These are phyloP conservation scores for Rhodeus uyekii DNA, from an alignment of 2,797 vertebrate species.

Conservation along the genomic window DNA sequence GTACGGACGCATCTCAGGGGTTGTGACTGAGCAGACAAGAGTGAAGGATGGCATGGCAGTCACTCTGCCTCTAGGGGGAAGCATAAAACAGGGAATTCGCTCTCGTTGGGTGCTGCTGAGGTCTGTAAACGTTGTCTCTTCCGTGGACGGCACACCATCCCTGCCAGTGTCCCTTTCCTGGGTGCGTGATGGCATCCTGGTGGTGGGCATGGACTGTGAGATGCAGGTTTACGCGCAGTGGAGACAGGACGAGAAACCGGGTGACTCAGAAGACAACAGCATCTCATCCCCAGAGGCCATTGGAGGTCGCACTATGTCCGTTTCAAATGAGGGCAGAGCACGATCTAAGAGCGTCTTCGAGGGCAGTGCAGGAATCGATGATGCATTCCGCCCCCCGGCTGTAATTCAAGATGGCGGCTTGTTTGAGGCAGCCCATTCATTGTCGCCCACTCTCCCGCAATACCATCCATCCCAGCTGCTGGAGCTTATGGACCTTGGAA, in stretches of 20 bases:
- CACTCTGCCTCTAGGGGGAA: conserved; percentile 95
- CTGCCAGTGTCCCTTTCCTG: conserved; percentile 96
- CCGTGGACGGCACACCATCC: conserved; percentile 94
- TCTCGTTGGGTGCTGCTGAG: conserved; percentile 96
- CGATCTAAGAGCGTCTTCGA: conserved; percentile 88
- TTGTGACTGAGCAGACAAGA: conserved; percentile 90
- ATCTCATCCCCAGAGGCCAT: conserved; percentile 75
- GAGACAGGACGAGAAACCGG: conserved; percentile 88
- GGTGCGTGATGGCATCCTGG: conserved; percentile 96
- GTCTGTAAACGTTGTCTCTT: conserved; percentile 91
- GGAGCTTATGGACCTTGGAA: conserved; percentile 97
- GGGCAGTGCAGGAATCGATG: conserved; percentile 82
- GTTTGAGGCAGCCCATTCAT: conserved; percentile 95
- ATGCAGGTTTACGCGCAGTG: conserved; percentile 99
- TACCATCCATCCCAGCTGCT: conserved; percentile 97
- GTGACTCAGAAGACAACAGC: conserved; percentile 77
- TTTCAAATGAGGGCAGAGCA: conserved; percentile 74
- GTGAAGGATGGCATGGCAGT: conserved; percentile 95
- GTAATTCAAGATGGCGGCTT: conserved; percentile 95
- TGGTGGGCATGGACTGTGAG: conserved; percentile 98
- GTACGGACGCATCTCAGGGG: conserved; percentile 95
- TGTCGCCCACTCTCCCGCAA: conserved; percentile 96
- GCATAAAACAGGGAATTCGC: conserved; percentile 96
- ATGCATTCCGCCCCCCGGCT: conserved; percentile 87
- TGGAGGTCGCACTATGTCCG: conserved; percentile 63